Conservation (phyloP, 2,888 invertebrate species). For the Elegia similella region DNA sequence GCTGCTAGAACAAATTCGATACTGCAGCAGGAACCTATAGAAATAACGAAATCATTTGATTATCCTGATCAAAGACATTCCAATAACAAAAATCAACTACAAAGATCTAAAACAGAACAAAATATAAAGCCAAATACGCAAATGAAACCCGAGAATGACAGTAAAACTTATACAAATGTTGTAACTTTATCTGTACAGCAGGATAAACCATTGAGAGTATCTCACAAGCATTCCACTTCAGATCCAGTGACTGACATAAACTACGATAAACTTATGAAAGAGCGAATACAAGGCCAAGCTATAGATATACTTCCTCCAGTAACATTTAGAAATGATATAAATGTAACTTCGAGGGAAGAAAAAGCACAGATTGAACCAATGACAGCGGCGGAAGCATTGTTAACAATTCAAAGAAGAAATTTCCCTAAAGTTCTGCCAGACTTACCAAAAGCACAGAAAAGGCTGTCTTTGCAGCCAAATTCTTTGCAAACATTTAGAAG, state of each 20-base stretch:
- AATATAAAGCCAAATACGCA: constrained; percentile 46
- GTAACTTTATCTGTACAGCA: constrained; percentile 58
- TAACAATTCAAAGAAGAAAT: constrained; percentile 88
- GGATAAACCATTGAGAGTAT: constrained; percentile 72
- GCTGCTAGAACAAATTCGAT: constrained; percentile 87
- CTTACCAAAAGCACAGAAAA: constrained; percentile 82
- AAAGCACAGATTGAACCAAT: constrained; percentile 55
- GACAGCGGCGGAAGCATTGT: constrained; percentile 86
- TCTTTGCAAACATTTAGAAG: constrained; percentile 65
- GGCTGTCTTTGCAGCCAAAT: constrained; percentile 84
- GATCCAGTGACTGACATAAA: constrained; percentile 85
- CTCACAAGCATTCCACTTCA: constrained; percentile 85
- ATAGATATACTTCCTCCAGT: constrained; percentile 67
- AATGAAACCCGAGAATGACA: constrained; percentile 27
- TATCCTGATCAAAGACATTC: constrained; percentile 57
- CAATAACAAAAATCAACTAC: constrained; percentile 48
- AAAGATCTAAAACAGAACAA: constrained; percentile 69
- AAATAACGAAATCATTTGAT: constrained; percentile 85
- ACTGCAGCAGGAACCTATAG: constrained; percentile 88
- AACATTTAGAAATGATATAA: constrained; percentile 83
- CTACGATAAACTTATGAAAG: constrained; percentile 62
- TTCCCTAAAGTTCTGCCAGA: constrained; percentile 94
- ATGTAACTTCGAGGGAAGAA: constrained; percentile 88
- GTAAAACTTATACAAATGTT: constrained; percentile 61
- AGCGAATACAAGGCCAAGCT: constrained; percentile 49